phyloP scores from a whole-genome alignment of 2,113 vertebrate genomes.

The Desmodus rotundus region DNA sequence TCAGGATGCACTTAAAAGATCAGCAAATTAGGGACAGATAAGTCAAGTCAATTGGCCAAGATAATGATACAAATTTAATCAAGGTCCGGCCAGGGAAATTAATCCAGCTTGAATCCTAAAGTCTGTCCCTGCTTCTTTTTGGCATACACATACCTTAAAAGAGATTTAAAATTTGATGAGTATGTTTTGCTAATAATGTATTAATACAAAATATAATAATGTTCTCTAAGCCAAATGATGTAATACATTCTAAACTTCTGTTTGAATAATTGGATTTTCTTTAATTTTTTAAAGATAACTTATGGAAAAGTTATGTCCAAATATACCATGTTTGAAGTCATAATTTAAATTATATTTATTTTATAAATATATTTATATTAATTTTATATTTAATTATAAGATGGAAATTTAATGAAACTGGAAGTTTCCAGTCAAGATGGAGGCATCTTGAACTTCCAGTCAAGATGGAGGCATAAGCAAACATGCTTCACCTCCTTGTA shows the following conservation, averaged over 20 bases:
- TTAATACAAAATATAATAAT: neutral
- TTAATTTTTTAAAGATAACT: slow-evolving; percentile 2
- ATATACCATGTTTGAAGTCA: neutral
- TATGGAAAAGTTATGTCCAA: neutral
- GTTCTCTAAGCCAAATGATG: neutral
- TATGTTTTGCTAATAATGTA: neutral
- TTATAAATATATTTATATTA: too few relatives aligned
- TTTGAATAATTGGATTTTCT: neutral
- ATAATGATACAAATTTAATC: slow-evolving; percentile 21
- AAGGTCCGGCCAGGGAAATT: neutral
- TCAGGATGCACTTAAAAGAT: slow-evolving; percentile 35
- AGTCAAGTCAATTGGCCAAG: neutral
- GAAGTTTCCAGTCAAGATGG: too few relatives aligned
- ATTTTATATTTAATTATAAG: too few relatives aligned
- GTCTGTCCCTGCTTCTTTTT: neutral
- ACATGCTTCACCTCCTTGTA: too few relatives aligned
- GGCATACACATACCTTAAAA: neutral
- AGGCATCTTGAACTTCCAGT: too few relatives aligned
- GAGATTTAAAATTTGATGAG: neutral
- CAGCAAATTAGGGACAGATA: neutral
- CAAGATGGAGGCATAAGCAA: too few relatives aligned
- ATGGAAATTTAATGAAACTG: too few relatives aligned
- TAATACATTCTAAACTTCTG: neutral
- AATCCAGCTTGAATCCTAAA: neutral
- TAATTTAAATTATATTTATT: neutral